A percentile compares a stretch with the other conserved stretches of the same genome.
Evolutionary conservation across 2,113 vertebrate species (phyloP).

Genomic region (Sinosuthora webbiana): DNA sequence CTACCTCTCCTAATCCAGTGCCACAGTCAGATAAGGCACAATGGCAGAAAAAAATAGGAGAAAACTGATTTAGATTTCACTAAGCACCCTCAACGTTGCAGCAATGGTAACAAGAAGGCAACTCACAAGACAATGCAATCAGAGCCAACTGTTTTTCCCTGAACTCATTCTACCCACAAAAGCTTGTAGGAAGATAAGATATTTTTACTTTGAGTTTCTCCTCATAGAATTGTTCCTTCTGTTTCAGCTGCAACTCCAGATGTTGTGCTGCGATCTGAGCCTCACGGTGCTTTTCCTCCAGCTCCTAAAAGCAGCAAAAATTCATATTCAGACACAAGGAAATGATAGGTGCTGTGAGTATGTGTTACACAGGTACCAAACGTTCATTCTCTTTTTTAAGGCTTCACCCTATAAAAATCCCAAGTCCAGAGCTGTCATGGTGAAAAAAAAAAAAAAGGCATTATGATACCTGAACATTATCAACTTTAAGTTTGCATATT

Average conservation of each 20-base stretch:
- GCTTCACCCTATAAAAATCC: not conserved
- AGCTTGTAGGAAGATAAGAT: not conserved
- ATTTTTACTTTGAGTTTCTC: conserved; percentile 94
- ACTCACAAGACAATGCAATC: not conserved
- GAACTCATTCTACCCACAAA: not conserved
- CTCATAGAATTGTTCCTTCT: conserved; percentile 94
- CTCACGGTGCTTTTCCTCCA: conserved; percentile 93
- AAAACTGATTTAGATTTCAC: not conserved
- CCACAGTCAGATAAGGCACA: not conserved
- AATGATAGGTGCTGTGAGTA: not conserved
- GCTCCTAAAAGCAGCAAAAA: conserved; percentile 78
- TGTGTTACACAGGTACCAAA: not conserved
- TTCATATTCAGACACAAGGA: conserved; percentile 4
- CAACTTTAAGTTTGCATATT: not conserved
- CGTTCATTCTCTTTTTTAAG: not conserved
- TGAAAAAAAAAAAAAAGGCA: not conserved
- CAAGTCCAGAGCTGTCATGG: not conserved
- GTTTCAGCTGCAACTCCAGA: conserved; percentile 90
- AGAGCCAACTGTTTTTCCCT: not conserved
- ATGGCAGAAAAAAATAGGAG: not conserved
- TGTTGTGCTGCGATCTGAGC: conserved; percentile 88
- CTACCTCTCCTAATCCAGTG: not conserved
- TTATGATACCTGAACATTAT: not conserved
- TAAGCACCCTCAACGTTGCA: not conserved
- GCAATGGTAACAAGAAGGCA: not conserved